phyloP scores from a whole-genome alignment of 2,113 vertebrate species.

The Urocitellus parryii region DNA sequence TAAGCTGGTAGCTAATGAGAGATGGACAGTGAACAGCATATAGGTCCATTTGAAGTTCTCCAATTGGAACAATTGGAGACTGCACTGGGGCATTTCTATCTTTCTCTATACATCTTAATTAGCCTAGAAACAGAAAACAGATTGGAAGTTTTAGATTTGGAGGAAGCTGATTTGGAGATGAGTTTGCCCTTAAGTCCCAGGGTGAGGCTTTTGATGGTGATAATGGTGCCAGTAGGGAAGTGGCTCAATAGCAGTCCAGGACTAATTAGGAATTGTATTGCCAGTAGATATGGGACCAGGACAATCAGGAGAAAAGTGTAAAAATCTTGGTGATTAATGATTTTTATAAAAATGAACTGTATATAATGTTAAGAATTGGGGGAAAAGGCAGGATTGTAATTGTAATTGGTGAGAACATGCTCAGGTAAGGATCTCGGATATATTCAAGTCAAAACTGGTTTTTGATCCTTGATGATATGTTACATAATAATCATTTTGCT shows the following conservation, averaged over 20 bases:
- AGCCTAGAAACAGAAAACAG: background rate
- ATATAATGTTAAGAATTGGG: background rate
- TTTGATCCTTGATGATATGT: background rate
- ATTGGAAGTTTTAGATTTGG: background rate
- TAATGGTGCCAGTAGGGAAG: background rate
- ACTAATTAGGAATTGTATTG: background rate
- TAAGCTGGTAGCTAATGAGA: background rate
- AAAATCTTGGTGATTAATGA: background rate
- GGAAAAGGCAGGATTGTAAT: background rate
- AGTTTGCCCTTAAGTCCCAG: background rate
- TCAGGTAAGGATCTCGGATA: background rate
- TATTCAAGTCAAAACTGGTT: constrained; percentile 34
- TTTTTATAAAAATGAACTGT: background rate
- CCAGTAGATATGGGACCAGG: background rate
- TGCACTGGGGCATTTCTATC: background rate
- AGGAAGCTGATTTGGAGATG: background rate
- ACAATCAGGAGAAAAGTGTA: background rate
- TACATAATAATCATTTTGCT: constrained; percentile 1
- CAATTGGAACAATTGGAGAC: background rate
- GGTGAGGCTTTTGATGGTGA: background rate
- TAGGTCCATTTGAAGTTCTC: background rate
- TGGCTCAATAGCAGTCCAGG: background rate
- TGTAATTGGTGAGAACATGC: background rate
- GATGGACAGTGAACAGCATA: background rate
- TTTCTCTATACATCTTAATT: background rate